Base-by-base conservation (phyloP, 2,888 invertebrate genomes). In the Drosophila setosimentum region DNA sequence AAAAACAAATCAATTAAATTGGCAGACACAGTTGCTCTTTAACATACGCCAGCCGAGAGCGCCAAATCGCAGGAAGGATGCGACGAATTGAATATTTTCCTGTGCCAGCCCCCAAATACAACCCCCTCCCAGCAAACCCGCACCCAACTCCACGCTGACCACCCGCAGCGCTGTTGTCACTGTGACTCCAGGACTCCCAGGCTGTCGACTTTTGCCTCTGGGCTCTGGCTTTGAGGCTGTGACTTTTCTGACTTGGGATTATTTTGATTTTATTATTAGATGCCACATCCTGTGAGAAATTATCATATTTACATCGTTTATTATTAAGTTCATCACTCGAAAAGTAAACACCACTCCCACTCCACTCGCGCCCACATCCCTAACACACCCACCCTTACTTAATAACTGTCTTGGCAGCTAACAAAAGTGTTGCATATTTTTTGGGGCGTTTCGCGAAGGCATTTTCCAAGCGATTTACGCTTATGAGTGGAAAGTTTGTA, bases 301-400 rank as follows among this genome's bases (percentile, higher is more conserved):
- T 93, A 93, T 93, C 93, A 93, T 93, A 93, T 93, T 93, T 93
- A 91, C 91, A 91, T 93, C 93, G 92, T 93, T 93, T 93, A 93
- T 93, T 93, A 93, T 93, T 93, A 93, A 92, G 91, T 92, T 92
- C 92, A 92, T 91, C 92, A 92, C 92, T 92, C 90, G 90, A 91
- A 85, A 82, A 74, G 76, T 72, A 51, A 61, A 2, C 64, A 21
- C 40, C 42, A 1, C 68, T 7, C 24, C 7, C 27, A 6, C 27
- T 40, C 10, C 37, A 21, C 33, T 51, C 7, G 40, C 16, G n/a
- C 13, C 21, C 16, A n/a, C 55, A 29, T n/a, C 29, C 11, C 57
- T 30, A 40, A 40, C 29, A 40, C 55, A 57, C 55, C 40, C 55
- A 40, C 13, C n/a, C 51, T 24, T 18, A 70, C 67, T 85, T 83